phyloP scores from a whole-genome alignment of 2,113 vertebrate species.

The Chloebia gouldiae region DNA sequence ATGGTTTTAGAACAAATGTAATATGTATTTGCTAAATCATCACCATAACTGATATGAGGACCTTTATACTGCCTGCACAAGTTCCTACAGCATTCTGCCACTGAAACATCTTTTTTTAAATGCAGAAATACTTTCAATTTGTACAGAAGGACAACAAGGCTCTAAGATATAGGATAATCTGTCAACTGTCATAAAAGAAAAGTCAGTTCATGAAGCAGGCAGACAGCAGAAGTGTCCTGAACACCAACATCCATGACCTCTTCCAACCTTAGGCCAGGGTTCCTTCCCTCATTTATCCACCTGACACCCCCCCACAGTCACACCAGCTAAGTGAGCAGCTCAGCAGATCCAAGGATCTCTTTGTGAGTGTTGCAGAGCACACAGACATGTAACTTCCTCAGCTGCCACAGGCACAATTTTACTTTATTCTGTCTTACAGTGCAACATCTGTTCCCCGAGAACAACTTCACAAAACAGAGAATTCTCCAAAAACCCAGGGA shows the following conservation, averaged over 20 bases:
- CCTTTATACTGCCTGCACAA: background rate
- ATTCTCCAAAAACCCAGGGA: background rate
- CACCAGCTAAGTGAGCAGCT: background rate
- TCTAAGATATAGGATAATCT: background rate
- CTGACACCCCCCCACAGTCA: background rate
- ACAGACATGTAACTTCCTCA: background rate
- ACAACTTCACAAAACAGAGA: background rate
- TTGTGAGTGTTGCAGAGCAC: background rate
- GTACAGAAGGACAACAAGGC: background rate
- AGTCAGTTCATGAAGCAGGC: background rate
- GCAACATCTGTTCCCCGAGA: background rate
- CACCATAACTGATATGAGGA: background rate
- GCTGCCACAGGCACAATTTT: background rate
- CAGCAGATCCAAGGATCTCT: background rate
- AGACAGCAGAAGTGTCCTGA: background rate
- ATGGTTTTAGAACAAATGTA: background rate
- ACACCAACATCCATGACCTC: background rate
- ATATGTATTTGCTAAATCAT: background rate
- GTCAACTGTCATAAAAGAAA: background rate
- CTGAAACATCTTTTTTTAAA: background rate
- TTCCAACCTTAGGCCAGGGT: background rate
- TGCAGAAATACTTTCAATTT: background rate
- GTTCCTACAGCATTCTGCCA: background rate
- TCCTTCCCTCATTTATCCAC: background rate
- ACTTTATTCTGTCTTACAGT: background rate